These are phyloP conservation scores for Melanaphis sacchari DNA, from an alignment of 1,140 invertebrate species.

Conservation along the genomic window DNA sequence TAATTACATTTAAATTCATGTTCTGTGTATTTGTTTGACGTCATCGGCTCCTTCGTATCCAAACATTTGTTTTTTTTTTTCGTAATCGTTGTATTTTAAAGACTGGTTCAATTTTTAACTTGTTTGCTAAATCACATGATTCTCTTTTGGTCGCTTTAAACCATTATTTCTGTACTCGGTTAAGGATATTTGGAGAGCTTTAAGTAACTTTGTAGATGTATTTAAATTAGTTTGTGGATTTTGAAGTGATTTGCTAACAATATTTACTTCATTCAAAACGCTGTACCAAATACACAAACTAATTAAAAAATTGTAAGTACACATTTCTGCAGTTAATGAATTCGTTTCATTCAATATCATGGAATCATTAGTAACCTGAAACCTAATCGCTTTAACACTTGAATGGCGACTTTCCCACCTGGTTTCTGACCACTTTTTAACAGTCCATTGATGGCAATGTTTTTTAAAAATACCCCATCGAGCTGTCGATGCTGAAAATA, in stretches of 20 bases:
- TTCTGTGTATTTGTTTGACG: neutral
- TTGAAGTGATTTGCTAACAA: no score
- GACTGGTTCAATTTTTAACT: neutral
- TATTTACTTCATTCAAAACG: neutral
- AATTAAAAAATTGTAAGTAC: neutral
- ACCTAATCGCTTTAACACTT: neutral
- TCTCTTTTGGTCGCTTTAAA: neutral
- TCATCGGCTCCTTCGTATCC: neutral
- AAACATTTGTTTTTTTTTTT: neutral
- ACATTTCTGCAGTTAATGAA: neutral
- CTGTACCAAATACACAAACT: neutral
- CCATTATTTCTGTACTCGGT: neutral
- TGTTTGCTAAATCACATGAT: neutral
- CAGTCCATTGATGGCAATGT: neutral
- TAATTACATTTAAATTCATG: neutral
- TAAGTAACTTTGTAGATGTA: no score
- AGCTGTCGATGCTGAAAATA: neutral
- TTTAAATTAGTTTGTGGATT: no score
- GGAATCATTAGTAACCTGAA: conserved; percentile 14
- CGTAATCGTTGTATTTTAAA: neutral
- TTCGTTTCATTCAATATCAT: neutral
- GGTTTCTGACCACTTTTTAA: conserved; percentile 40
- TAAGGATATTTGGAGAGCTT: no score
- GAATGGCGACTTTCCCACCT: conserved; percentile 16
- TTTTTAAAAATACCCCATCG: conserved; percentile 22